Base-by-base conservation (phyloP, 2,113 vertebrate species). In the Ciconia boyciana region DNA sequence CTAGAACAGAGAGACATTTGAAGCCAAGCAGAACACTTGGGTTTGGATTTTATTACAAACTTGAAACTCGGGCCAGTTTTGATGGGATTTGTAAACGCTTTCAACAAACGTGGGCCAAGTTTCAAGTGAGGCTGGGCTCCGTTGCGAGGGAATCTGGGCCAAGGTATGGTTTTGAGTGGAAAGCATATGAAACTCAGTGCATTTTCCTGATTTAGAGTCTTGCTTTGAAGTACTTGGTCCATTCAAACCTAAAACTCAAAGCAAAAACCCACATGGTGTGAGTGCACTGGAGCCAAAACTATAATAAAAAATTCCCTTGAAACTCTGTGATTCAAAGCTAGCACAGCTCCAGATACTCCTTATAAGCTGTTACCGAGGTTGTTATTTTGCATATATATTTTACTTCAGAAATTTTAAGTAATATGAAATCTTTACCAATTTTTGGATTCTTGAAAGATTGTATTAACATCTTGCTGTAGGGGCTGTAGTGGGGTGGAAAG, bases 161-260 rank as follows among this genome's bases (percentile, higher is more conserved):
- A 97, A 96, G 51, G 83, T 94, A 96, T 94, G 93, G 90, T 83
- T 96, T 97, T 90, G 68, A 95, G 95, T 96, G 88, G 92, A 97
- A 97, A 94, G 90, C 79, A 78, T 92, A 92, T 95, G 95, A 95
- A 96, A 89, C 55, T 95, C 68, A 78, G 83, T 3, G 43, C 71
- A 48, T 96, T 95, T 96, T 94, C 92, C 80, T 89, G 85, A 92
- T 96, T 95, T 96, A 93, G 83, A 70, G 71, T 71, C 88, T 92
- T 86, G 10, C 96, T 97, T 97, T 97, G 96, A 96, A 94, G 96
- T 95, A 81, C 14, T 94, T 60, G 68, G 94, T 97, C 94, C 95
- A 92, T 95, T 97, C 96, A 96, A 96, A 95, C 64, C 55, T 87
- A 93, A 95, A 94, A 95, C 88, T 96, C 89, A 92, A 93, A 95